Base-by-base conservation (phyloP, 2,888 invertebrate genomes). In the Elmis aenea region DNA sequence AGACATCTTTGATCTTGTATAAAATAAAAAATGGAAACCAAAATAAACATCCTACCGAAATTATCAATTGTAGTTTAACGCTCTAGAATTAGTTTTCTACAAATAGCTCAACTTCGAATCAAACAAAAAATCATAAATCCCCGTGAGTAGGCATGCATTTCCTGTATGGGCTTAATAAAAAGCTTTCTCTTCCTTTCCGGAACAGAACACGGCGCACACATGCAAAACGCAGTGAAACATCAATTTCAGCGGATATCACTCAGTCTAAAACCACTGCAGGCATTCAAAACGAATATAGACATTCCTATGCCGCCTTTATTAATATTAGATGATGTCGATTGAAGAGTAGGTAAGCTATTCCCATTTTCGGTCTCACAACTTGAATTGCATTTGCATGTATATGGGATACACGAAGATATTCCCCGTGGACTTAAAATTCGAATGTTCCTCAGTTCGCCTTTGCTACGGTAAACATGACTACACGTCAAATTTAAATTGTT, bases 341-440 rank as follows among this genome's bases (percentile, higher is more conserved):
- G 55, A 55, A 50, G 50, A 51, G 49, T 52, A 43, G 45, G 40
- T 45, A 39, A 45, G 48, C 40, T 44, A 36, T 57, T 56, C 55
- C 57, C 59, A 59, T 61, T 61, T 61, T 54, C 51, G 53, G 54
- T 51, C 48, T 50, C 54, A 50, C 54, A 55, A 55, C 50, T 55
- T 52, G 58, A 52, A 63, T 62, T 60, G 62, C 62, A 64, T 64
- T 65, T 63, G 62, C 64, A 65, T 65, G 62, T 62, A 64, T 61
- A 64, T 64, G 54, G 60, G 51, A 54, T 52, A 50, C 48, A 50
- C 45, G 42, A 50, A 52, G 42, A 48, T 48, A 49, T 51, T 47
- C 51, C 51, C 49, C 23, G 33, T 42, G 42, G 47, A 39, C 47
- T 33, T 44, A 42, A 37, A 42, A 6, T 38, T 34, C 42, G 31